Conservation (phyloP, 2,797 vertebrate genomes). For the Lacerta bilineata region DNA sequence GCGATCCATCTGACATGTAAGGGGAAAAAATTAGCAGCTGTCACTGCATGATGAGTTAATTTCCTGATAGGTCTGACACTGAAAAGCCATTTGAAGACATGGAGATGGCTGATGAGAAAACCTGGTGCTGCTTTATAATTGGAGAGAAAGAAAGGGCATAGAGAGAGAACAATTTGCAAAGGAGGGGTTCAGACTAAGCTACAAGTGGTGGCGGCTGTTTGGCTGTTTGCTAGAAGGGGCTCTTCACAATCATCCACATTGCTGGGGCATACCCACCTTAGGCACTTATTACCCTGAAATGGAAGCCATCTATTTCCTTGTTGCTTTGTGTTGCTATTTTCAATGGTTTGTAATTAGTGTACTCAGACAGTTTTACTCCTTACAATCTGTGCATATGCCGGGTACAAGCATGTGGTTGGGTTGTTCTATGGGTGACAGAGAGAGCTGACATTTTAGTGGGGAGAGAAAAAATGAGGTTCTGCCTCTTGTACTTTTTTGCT, state of each 20-base stretch:
- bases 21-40: constrained; percentile 98
- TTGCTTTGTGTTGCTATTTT: constrained; percentile 61
- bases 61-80: constrained; percentile 96
- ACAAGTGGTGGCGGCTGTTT: constrained; percentile 70
- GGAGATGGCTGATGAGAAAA: constrained; percentile 91
- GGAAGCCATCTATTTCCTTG: constrained; percentile 58
- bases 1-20: constrained; percentile 93
- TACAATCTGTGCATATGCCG: constrained; percentile 35
- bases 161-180: constrained; percentile 61
- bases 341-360: constrained; percentile 71
- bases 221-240: constrained; percentile 62
- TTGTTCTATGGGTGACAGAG: constrained; percentile 67
- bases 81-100: constrained; percentile 90
- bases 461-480: constrained; percentile 58
- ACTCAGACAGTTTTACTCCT: constrained; percentile 58
- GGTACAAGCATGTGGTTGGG: constrained; percentile 62
- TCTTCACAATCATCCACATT: constrained; percentile 36
- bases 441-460: constrained; percentile 70
- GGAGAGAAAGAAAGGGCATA: constrained; percentile 87
- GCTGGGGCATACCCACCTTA: constrained; percentile 24
- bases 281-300: constrained; percentile 32
- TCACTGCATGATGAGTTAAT: constrained; percentile 96
- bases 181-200: constrained; percentile 60
- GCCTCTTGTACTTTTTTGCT: constrained; percentile 35
- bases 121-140: constrained; percentile 90